Evolutionary conservation across 2,797 vertebrate genomes (phyloP), one percentile per base, ranked within the genome.

Genomic region (Tachyglossus aculeatus): DNA sequence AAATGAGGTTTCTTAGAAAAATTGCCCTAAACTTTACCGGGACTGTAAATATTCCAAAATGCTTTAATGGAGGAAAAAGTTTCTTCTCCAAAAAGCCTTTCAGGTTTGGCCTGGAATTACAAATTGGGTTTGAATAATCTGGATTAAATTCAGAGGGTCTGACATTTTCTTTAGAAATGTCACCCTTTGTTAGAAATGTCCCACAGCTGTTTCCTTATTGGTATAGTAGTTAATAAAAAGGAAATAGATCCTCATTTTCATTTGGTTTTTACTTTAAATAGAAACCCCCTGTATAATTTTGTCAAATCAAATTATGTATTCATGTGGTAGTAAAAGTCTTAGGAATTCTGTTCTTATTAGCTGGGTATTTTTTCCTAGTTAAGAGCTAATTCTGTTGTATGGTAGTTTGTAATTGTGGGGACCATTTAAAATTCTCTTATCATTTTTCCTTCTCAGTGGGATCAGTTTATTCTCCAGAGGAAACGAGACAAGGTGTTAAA

Each of bases 381-480:
- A 22, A 74, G 40, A 25, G 53, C 53, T 54, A 22, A 38, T 74
- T 55, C 68, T 67, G 8, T 73, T 69, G 78, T 71, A 70, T 70
- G 55, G 72, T 73, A 75, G 52, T 77, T 88, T 71, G 55, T 3
- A 15, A 55, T 80, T 73, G 56, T 41, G 61, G 0, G 57, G 85
- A 68, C 40, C 73, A 38, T 62, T 83, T 77, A 80, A 83, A 89
- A 87, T 73, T 77, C 48, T 68, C 12, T 45, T 74, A 70, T 78
- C 5, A 25, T 84, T 83, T 85, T 78, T 70, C 53, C 63, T 59
- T 80, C 88, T 82, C 78, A 81, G 77, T 70, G 71, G 33, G 83
- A 86, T 87, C 84, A 64, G 64, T 84, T 86, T 81, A 83, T 86
- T 88, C 92, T 91, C 91, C 50, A 71, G 90, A 86, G 91, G 57